phyloP scores from a whole-genome alignment of 1,140 invertebrate genomes.

The Ridgeia piscesae region DNA sequence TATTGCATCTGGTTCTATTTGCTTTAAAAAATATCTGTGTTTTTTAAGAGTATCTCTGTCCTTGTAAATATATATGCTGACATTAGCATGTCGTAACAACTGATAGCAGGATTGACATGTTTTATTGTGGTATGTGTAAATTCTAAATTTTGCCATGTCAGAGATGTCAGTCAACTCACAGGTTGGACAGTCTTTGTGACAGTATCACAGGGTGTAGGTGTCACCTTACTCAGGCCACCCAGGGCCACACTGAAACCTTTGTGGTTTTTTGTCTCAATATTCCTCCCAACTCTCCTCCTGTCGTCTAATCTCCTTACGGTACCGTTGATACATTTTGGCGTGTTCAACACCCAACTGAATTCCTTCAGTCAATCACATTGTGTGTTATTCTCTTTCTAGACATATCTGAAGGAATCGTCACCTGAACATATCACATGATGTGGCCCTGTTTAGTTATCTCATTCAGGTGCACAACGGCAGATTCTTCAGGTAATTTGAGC shows the following conservation, averaged over 20 bases:
- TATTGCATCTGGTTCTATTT: too few species aligned
- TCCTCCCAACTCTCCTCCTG: background rate
- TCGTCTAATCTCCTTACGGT: background rate
- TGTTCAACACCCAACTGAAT: background rate
- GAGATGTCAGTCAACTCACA: too few species aligned
- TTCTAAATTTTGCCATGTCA: too few species aligned
- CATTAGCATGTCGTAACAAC: too few species aligned
- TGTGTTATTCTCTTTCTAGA: background rate
- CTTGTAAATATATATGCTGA: too few species aligned
- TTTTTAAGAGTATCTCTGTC: too few species aligned
- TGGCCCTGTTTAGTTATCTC: background rate
- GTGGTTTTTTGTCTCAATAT: background rate
- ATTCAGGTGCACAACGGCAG: background rate
- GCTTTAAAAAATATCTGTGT: too few species aligned
- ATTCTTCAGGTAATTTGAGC: too few species aligned
- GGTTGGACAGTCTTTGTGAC: background rate
- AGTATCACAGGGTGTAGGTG: background rate
- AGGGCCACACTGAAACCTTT: background rate
- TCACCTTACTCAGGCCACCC: background rate
- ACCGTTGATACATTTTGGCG: background rate
- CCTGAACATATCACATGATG: background rate
- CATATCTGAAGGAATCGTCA: background rate
- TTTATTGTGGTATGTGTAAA: too few species aligned
- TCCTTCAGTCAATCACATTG: background rate
- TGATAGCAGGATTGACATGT: too few species aligned